Conservation (phyloP, 2,113 vertebrate species). For the Cyrtonyx montezumae region DNA sequence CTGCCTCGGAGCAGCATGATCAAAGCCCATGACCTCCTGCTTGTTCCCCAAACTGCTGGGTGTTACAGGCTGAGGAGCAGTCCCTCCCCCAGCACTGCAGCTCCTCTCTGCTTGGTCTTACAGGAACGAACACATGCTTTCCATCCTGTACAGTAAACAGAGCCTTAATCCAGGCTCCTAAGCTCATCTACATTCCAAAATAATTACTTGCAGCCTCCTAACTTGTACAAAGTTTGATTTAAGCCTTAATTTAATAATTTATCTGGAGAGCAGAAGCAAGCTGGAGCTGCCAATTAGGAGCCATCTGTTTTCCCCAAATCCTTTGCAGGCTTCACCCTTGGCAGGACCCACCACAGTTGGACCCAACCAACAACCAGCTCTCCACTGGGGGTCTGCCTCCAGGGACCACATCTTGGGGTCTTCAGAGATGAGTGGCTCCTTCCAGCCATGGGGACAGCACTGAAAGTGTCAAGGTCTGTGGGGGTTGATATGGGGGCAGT, state of each 20-base stretch:
- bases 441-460: fast-evolving
- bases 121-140: neutral
- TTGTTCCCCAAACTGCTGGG: neutral
- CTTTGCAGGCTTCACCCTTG: conserved; percentile 3
- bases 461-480: neutral
- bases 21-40: neutral
- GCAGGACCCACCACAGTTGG: neutral
- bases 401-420: fast-evolving
- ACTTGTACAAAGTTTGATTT: conserved; percentile 11
- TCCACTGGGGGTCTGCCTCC: neutral
- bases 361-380: neutral
- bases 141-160: neutral
- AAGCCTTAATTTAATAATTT: conserved; percentile 38
- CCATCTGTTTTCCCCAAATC: conserved; percentile 55
- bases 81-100: neutral
- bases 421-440: neutral
- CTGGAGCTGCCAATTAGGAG: conserved; percentile 47
- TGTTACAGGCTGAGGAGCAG: neutral
- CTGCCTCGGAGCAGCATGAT: neutral
- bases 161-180: conserved; percentile 13
- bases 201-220: conserved; percentile 42
- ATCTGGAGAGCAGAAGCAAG: conserved; percentile 47
- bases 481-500: neutral
- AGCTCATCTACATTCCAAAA: conserved; percentile 16
- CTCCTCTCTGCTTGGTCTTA: neutral